A percentile compares a stretch with the other conserved stretches of the same genome.
phyloP scores from a whole-genome alignment of 1,140 invertebrate species.

The Trachymyrmex cornetzi region DNA sequence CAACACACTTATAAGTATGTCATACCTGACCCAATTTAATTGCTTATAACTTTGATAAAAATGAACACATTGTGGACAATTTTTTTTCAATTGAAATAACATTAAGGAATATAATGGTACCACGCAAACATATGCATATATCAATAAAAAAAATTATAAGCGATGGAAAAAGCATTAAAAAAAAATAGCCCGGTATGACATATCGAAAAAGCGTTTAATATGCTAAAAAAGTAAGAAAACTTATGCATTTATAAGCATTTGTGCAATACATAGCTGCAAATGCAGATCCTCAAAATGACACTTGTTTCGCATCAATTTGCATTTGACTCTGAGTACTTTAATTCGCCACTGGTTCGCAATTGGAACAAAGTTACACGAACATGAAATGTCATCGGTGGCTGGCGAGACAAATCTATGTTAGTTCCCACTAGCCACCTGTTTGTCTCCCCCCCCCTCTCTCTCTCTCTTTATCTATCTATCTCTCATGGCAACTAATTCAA shows the following conservation, averaged over 20 bases:
- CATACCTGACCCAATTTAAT: too few species aligned
- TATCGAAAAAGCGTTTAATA: neutral
- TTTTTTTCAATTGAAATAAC: too few species aligned
- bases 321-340: neutral
- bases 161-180: too few species aligned
- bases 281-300: slow-evolving; percentile 12
- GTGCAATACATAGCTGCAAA: neutral
- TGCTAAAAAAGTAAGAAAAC: neutral
- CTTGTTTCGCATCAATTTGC: slow-evolving; percentile 1
- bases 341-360: neutral
- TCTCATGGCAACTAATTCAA: slow-evolving; percentile 4
- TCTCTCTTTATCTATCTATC: neutral
- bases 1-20: too few species aligned
- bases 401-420: slow-evolving; percentile 18
- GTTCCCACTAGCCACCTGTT: neutral
- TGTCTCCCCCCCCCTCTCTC: neutral
- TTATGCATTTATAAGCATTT: neutral
- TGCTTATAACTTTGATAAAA: too few species aligned
- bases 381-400: slow-evolving; percentile 18
- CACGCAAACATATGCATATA: too few species aligned
- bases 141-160: too few species aligned
- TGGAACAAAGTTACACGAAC: slow-evolving; percentile 14
- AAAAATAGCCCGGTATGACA: too few species aligned
- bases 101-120: too few species aligned
- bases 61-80: too few species aligned